These are phyloP conservation scores for Dione vanillae DNA, from an alignment of 2,888 invertebrate genomes.

Conservation along the genomic window DNA sequence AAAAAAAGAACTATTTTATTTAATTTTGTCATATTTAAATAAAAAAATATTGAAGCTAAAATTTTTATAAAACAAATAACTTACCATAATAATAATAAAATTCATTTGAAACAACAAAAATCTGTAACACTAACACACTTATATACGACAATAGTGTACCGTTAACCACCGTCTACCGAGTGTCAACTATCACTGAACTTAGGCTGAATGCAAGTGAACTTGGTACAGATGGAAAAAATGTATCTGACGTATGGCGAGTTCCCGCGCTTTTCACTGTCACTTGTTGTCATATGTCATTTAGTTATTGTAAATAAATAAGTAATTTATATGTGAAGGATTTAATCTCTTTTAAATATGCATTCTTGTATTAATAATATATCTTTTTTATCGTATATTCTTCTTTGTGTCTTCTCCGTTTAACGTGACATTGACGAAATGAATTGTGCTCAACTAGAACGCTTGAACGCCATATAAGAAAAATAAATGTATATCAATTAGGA, in stretches of 20 bases:
- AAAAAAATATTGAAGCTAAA: background rate
- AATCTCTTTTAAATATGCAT: too few relatives aligned
- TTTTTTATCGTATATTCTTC: too few relatives aligned
- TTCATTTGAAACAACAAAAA: conserved; percentile 6
- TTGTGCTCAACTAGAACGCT: too few relatives aligned
- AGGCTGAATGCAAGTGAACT: conserved; percentile 10
- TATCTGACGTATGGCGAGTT: background rate
- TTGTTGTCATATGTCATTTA: background rate
- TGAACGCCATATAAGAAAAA: too few relatives aligned
- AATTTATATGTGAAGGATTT: too few relatives aligned
- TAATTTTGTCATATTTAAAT: too few relatives aligned
- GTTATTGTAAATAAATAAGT: background rate
- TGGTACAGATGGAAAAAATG: conserved; percentile 14
- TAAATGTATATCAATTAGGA: too few relatives aligned
- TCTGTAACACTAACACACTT: conserved; percentile 26
- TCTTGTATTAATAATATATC: too few relatives aligned
- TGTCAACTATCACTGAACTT: conserved; percentile 37
- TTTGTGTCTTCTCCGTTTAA: too few relatives aligned
- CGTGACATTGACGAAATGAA: too few relatives aligned
- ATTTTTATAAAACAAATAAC: background rate
- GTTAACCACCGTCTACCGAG: conserved; percentile 32
- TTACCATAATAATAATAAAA: conserved; percentile 11
- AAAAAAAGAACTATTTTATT: too few relatives aligned
- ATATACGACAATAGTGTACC: conserved; percentile 24
- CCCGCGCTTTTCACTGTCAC: conserved; percentile 19